Evolutionary conservation across 2,113 vertebrate genomes (phyloP).

Genomic region (Thalassoma bifasciatum): DNA sequence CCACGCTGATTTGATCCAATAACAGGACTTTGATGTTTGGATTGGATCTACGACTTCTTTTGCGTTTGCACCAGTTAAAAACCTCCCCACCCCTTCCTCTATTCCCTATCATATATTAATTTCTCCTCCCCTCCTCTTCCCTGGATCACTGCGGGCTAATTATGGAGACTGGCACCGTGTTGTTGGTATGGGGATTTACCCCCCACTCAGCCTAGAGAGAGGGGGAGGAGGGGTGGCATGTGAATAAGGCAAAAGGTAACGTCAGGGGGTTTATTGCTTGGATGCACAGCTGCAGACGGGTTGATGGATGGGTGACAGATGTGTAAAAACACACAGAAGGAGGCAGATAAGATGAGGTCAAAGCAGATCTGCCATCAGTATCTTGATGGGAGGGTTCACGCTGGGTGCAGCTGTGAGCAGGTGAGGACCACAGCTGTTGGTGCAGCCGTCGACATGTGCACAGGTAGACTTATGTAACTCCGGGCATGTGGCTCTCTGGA

Average conservation of each 20-base stretch:
- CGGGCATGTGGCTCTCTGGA: slow-evolving; percentile 45
- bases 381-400: slow-evolving; percentile 28
- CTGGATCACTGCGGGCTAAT: slow-evolving; percentile 48
- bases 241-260: slow-evolving; percentile 32
- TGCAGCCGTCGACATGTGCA: slow-evolving; percentile 39
- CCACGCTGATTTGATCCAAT: neutral
- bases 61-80: slow-evolving; percentile 2
- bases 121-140: neutral
- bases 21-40: neutral
- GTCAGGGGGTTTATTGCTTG: neutral
- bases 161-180: slow-evolving; percentile 57
- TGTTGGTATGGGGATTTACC: slow-evolving; percentile 64
- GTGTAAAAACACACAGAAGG: neutral
- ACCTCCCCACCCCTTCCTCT: no score
- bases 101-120: slow-evolving; percentile 26
- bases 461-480: slow-evolving; percentile 73
- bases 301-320: neutral
- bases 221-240: neutral
- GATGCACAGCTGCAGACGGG: neutral
- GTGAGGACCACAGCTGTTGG: slow-evolving; percentile 5
- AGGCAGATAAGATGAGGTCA: neutral
- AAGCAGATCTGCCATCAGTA: neutral
- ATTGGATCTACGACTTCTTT: neutral
- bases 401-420: slow-evolving; percentile 33
- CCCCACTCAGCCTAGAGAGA: slow-evolving; percentile 21